Percentiles rank a stretch among this genome's conserved stretches.
phyloP scores from a whole-genome alignment of 2,888 invertebrate species.

The Muschampia plurimacula region DNA sequence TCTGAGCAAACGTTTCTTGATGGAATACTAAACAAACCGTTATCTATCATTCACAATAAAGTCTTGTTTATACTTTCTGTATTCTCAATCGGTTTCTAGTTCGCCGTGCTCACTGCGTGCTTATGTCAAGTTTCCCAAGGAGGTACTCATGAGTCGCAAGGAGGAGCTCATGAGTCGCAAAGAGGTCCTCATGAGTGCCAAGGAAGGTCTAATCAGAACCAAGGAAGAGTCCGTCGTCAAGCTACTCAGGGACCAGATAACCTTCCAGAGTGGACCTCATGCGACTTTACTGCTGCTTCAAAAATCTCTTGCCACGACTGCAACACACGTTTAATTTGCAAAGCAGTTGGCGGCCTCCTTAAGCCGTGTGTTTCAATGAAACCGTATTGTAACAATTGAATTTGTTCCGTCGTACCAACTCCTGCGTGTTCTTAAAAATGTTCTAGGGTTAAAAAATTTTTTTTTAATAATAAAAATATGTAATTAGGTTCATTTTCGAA shows the following conservation, averaged over 20 bases:
- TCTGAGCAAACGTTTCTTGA: slow-evolving; percentile 20
- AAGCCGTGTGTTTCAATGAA: slow-evolving; percentile 55
- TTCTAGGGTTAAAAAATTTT: not conserved
- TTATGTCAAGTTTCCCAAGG: slow-evolving; percentile 28
- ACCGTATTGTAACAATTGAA: slow-evolving; percentile 65
- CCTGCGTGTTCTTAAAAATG: slow-evolving; percentile 51
- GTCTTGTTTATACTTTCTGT: slow-evolving; percentile 27
- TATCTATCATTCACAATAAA: not conserved
- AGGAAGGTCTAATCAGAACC: slow-evolving; percentile 38
- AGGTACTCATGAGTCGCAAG: slow-evolving; percentile 13
- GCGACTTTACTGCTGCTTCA: slow-evolving; percentile 52
- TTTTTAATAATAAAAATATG: not conserved
- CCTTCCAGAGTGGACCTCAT: slow-evolving; percentile 53
- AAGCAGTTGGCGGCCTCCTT: slow-evolving; percentile 60
- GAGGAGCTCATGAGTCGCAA: slow-evolving; percentile 10
- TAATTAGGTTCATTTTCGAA: not conserved
- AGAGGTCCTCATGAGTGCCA: slow-evolving; percentile 28
- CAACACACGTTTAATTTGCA: slow-evolving; percentile 62
- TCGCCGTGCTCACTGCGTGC: slow-evolving; percentile 42
- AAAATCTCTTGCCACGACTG: slow-evolving; percentile 61
- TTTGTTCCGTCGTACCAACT: slow-evolving; percentile 60
- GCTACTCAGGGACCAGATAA: slow-evolving; percentile 28
- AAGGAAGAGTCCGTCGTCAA: slow-evolving; percentile 49
- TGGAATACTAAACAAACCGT: slow-evolving; percentile 6
- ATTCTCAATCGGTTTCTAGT: slow-evolving; percentile 44